Evolutionary conservation across 2,888 invertebrate genomes (phyloP).

Genomic region (Hybos culiciformis): DNA sequence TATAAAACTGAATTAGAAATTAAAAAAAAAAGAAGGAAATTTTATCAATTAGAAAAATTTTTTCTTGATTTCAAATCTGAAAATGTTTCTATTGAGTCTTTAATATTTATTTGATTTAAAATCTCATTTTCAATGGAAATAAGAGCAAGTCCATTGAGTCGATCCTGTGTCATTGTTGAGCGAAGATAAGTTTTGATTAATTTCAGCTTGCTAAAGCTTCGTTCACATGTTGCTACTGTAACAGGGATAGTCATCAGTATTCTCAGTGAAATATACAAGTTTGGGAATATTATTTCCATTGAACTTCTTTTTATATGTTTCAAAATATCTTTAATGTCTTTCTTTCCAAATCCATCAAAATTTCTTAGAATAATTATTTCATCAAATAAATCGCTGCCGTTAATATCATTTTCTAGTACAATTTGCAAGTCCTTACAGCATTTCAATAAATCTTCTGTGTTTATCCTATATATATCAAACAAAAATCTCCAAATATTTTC

Average conservation of each 20-base stretch:
- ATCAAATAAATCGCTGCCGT: conserved; percentile 1
- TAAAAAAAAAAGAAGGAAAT: background rate
- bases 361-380: background rate
- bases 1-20: background rate
- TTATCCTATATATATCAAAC: background rate
- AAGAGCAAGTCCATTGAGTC: background rate
- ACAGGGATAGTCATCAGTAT: background rate
- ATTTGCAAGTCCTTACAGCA: background rate
- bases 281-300: conserved; percentile 2
- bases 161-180: background rate
- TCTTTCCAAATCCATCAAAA: conserved; percentile 1
- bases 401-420: conserved; percentile 1
- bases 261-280: background rate
- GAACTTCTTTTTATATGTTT: background rate
- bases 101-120: background rate
- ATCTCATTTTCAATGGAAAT: conserved; percentile 1
- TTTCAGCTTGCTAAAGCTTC: background rate
- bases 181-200: background rate
- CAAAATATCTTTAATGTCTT: background rate
- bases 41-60: background rate
- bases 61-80: background rate
- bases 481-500: background rate
- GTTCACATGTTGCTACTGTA: background rate
- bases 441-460: background rate
- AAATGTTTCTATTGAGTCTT: background rate